phyloP scores from a whole-genome alignment of 2,113 vertebrate genomes.

The human region GRCh38 chr2:16402001-16402500 shows the following conservation, averaged over 20 bases:
- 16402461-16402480: background rate
- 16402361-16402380: background rate
- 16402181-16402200: background rate
- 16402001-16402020: background rate
- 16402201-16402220: background rate
- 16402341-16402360: background rate
- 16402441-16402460: constrained; percentile 55
- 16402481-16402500: background rate
- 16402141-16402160: background rate
- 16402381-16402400: background rate
- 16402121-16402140: background rate
- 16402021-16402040: background rate
- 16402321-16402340: background rate
- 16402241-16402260: background rate
- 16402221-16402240: background rate
- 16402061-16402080: background rate
- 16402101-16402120: background rate
- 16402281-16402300: background rate
- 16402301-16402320: background rate
- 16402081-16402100: background rate
- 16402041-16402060: background rate
- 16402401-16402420: background rate
- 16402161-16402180: background rate
- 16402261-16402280: background rate
- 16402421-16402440: constrained; percentile 32